Conservation (phyloP, 2,113 vertebrate genomes). For the Apaloderma vittatum region DNA sequence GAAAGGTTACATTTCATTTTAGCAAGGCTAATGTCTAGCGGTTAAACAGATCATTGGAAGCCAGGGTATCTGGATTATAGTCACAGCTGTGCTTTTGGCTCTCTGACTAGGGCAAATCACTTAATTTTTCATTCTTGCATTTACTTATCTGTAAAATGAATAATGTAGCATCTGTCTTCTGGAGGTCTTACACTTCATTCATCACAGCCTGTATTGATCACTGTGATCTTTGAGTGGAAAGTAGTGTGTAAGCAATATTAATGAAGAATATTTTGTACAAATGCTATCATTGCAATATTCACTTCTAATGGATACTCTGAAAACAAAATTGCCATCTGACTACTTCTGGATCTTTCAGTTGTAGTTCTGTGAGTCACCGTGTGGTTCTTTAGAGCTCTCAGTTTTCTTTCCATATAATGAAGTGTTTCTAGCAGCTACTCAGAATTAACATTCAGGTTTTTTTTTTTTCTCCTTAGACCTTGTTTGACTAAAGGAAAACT, state of each 20-base stretch:
- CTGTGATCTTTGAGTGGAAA: background rate
- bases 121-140: slow-evolving; percentile 60
- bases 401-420: slow-evolving; percentile 27
- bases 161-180: slow-evolving; percentile 41
- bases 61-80: slow-evolving; percentile 31
- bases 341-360: slow-evolving; percentile 27
- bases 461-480: background rate
- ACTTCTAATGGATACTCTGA: background rate
- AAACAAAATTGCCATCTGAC: slow-evolving; percentile 11
- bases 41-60: slow-evolving; percentile 23
- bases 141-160: slow-evolving; percentile 43
- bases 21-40: background rate
- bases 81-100: slow-evolving; percentile 64
- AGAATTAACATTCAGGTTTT: slow-evolving; percentile 19
- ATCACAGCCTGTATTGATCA: background rate
- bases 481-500: background rate
- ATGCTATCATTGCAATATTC: background rate
- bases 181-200: slow-evolving; percentile 23
- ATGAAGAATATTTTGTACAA: background rate
- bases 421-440: slow-evolving; percentile 63
- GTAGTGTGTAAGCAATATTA: background rate
- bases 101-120: slow-evolving; percentile 38
- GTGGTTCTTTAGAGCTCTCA: slow-evolving; percentile 12
- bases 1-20: background rate
- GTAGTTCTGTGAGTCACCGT: slow-evolving; percentile 16